phyloP scores from a whole-genome alignment of 1,140 invertebrate species.

The Macrostomum lignano region DNA sequence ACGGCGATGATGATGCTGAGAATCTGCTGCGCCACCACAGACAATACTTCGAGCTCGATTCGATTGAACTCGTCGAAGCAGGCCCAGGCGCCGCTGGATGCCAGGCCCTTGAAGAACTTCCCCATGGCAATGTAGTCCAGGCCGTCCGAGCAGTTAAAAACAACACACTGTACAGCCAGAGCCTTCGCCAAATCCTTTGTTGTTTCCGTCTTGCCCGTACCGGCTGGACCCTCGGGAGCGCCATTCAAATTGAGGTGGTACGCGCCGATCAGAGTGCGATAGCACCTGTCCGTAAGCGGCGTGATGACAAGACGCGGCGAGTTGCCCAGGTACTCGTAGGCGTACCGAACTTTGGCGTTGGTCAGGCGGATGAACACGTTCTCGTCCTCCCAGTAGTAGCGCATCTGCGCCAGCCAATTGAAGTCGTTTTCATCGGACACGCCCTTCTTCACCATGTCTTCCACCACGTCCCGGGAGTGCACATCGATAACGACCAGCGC shows the following conservation, averaged over 20 bases:
- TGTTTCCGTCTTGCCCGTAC: constrained; percentile 29
- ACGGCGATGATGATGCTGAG: constrained; percentile 28
- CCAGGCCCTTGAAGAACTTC: constrained; percentile 30
- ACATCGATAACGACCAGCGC: constrained; percentile 28
- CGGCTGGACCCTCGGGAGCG: constrained; percentile 28
- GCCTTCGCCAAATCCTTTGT: constrained; percentile 30
- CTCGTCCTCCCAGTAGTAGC: constrained; percentile 28
- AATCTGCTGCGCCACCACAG: constrained; percentile 34
- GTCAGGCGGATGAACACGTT: constrained; percentile 18
- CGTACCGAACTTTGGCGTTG: constrained; percentile 26
- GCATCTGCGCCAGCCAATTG: constrained; percentile 26
- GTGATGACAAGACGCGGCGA: constrained; percentile 25
- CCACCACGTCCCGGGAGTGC: constrained; percentile 23
- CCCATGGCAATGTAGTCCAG: constrained; percentile 30
- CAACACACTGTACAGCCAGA: constrained; percentile 28
- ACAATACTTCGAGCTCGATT: constrained; percentile 28
- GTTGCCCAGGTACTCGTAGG: constrained; percentile 29
- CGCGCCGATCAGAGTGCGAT: constrained; percentile 19
- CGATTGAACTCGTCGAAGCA: constrained; percentile 31
- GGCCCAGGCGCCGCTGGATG: constrained; percentile 28
- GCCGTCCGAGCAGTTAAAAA: constrained; percentile 30
- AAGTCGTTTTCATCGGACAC: constrained; percentile 23
- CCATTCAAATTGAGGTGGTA: constrained; percentile 29
- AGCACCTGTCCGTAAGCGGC: constrained; percentile 25
- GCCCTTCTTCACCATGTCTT: constrained; percentile 21